These are phyloP conservation scores for Ichneumon xanthorius DNA, from an alignment of 2,888 invertebrate species.

Conservation along the genomic window DNA sequence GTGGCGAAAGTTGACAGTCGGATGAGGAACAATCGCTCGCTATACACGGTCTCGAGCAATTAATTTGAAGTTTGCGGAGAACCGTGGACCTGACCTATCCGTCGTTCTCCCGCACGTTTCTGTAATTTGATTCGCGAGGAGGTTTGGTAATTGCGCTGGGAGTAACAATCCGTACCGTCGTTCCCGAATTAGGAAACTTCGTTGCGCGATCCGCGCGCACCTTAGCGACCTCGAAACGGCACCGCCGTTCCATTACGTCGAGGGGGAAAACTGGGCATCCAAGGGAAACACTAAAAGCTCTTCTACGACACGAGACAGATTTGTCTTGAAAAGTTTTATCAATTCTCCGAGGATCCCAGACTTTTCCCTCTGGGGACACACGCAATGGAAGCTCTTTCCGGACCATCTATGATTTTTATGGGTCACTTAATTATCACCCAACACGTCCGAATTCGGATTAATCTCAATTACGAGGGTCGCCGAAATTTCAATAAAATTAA, in stretches of 20 bases:
- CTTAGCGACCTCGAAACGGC: conserved; percentile 23
- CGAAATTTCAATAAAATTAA: too few species aligned
- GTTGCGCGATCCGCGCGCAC: conserved; percentile 8
- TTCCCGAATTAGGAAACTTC: conserved; percentile 54
- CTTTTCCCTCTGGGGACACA: neutral
- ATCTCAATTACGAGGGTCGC: too few species aligned
- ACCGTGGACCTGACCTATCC: conserved; percentile 17
- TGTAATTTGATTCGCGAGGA: conserved; percentile 1
- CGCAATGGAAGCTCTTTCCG: neutral
- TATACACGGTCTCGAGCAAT: neutral
- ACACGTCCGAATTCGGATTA: too few species aligned
- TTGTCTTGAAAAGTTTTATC: conserved; percentile 32
- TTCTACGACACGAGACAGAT: conserved; percentile 10
- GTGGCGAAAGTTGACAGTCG: neutral
- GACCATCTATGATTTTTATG: neutral
- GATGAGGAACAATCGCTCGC: neutral
- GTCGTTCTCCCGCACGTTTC: conserved; percentile 36
- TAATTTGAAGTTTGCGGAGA: neutral
- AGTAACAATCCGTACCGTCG: conserved; percentile 51
- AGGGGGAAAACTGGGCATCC: neutral
- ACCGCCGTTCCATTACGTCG: neutral
- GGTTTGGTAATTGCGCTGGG: conserved; percentile 48
- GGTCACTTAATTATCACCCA: conserved; percentile 4
- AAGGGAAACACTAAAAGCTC: conserved; percentile 3
- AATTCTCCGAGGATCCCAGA: conserved; percentile 30